Conservation (phyloP, 2,113 vertebrate species). For the Mustelus asterias region DNA sequence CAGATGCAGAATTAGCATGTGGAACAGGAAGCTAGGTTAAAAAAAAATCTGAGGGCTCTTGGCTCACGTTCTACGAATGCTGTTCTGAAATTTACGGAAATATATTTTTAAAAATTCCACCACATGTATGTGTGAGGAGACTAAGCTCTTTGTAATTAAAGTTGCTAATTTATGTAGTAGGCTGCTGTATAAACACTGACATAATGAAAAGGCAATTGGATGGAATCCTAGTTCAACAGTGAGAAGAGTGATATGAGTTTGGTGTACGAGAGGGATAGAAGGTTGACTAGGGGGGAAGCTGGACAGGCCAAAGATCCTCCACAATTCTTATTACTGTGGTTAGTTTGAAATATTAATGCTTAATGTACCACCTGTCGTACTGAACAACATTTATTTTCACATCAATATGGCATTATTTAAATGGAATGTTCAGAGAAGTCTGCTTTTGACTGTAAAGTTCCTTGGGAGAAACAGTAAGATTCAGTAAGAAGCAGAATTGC, state of each 20-base stretch:
- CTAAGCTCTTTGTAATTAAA: not conserved
- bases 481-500: not conserved
- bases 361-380: not conserved
- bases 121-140: not conserved
- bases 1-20: not conserved
- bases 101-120: not conserved
- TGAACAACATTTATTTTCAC: not conserved
- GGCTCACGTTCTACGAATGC: not conserved
- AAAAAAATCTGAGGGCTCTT: not conserved
- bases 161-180: not conserved
- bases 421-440: not conserved
- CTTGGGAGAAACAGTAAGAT: not conserved
- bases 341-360: not conserved
- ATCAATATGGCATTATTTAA: not conserved
- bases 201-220: not conserved
- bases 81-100: not conserved
- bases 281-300: not conserved
- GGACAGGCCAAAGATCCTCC: not conserved
- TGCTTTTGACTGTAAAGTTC: not conserved
- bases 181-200: not conserved
- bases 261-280: not conserved
- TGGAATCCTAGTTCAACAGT: not conserved
- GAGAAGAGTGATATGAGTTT: not conserved
- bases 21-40: not conserved
- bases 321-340: not conserved